A percentile compares a stretch with the other conserved stretches of the same genome.
phyloP scores from a whole-genome alignment of 2,888 invertebrate species.

The Lacanobia wlatinum region DNA sequence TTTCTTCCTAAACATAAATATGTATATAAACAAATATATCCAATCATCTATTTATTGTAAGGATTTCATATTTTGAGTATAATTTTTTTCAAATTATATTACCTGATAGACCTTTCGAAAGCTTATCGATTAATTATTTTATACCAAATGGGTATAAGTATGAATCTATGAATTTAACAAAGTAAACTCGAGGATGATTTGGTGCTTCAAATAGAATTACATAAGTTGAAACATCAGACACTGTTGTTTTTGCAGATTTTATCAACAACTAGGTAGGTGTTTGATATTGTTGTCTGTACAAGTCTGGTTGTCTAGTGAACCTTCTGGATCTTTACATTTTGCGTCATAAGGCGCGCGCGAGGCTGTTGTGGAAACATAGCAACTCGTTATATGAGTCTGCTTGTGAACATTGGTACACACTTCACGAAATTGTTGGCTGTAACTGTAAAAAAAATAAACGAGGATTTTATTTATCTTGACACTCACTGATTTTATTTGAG shows the following conservation, averaged over 20 bases:
- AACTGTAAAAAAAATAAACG: slow-evolving; percentile 57
- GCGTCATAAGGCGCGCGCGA: background rate
- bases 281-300: background rate
- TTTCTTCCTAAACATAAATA: background rate
- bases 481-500: slow-evolving; percentile 21
- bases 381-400: slow-evolving; percentile 10
- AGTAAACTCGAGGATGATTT: slow-evolving; percentile 1
- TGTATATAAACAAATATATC: background rate
- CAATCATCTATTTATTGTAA: background rate
- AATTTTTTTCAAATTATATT: background rate
- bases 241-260: background rate
- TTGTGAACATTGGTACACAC: slow-evolving; percentile 8
- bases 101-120: slow-evolving; percentile 1
- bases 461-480: slow-evolving; percentile 11
- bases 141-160: slow-evolving; percentile 5
- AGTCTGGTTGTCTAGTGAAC: background rate
- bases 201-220: background rate
- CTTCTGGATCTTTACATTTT: background rate
- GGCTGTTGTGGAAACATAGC: slow-evolving; percentile 2
- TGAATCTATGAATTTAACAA: background rate
- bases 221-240: background rate
- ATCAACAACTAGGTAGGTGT: background rate
- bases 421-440: slow-evolving; percentile 21
- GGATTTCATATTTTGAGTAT: slow-evolving; percentile 1
- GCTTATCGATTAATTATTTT: background rate